phyloP scores from a whole-genome alignment of 2,113 vertebrate genomes.

The Vanacampus margaritifer region DNA sequence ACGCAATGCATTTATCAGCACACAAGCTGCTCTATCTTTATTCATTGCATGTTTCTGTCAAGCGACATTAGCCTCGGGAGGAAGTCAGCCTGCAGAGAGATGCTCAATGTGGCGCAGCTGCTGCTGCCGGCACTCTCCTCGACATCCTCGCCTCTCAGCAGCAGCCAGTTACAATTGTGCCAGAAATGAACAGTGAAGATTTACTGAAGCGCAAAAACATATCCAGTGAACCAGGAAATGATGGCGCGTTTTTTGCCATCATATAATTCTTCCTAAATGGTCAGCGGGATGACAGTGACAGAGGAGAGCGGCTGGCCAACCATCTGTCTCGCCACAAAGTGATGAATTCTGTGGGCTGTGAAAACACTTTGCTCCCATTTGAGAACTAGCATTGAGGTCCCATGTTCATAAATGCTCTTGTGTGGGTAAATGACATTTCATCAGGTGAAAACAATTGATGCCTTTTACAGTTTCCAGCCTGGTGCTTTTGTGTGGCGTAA shows the following conservation, averaged over 20 bases:
- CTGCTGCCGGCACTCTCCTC: conserved; percentile 27
- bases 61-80: conserved; percentile 44
- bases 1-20: conserved; percentile 12
- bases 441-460: conserved; percentile 15
- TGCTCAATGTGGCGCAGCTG: conserved; percentile 47
- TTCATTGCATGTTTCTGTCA: conserved; percentile 48
- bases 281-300: conserved; percentile 61
- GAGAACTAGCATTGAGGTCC: conserved; percentile 33
- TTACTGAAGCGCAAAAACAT: conserved; percentile 39
- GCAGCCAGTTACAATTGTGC: conserved; percentile 43
- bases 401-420: conserved; percentile 36
- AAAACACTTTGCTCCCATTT: conserved; percentile 51
- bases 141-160: conserved; percentile 39
- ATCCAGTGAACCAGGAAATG: conserved; percentile 69
- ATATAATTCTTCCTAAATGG: conserved; percentile 61
- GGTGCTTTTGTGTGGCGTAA: conserved; percentile 12
- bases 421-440: conserved; percentile 17
- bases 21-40: conserved; percentile 20
- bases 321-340: conserved; percentile 39
- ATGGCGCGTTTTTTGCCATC: conserved; percentile 50
- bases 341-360: conserved; percentile 51
- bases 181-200: conserved; percentile 47
- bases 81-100: conserved; percentile 25
- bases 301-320: conserved; percentile 37
- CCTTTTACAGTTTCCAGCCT: conserved; percentile 23